These are phyloP conservation scores for Drosophila nikananu DNA, from an alignment of 1,140 invertebrate species.

Conservation along the genomic window DNA sequence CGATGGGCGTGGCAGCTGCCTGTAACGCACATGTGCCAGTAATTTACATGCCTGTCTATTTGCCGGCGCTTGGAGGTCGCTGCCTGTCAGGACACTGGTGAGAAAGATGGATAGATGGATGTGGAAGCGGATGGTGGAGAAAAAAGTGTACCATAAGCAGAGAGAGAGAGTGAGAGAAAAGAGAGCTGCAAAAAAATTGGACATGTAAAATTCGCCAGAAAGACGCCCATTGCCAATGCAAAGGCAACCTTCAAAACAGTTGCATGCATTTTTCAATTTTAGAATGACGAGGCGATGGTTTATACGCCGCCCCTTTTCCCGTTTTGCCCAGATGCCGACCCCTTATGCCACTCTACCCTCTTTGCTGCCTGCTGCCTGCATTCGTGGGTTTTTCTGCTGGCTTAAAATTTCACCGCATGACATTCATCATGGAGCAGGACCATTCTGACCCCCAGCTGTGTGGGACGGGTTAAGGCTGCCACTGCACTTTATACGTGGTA, in stretches of 20 bases:
- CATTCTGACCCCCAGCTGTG: constrained; percentile 51
- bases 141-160: constrained; percentile 8
- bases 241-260: constrained; percentile 80
- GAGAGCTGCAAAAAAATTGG: constrained; percentile 45
- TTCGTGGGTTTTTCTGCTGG: constrained; percentile 55
- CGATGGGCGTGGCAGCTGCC: constrained; percentile 51
- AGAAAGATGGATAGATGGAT: constrained; percentile 45
- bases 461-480: constrained; percentile 40
- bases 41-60: constrained; percentile 74
- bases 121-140: neutral
- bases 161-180: constrained; percentile 14
- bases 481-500: constrained; percentile 27
- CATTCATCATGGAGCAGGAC: constrained; percentile 68
- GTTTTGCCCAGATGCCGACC: neutral
- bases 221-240: constrained; percentile 46
- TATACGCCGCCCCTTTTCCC: constrained; percentile 26
- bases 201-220: constrained; percentile 47
- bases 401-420: constrained; percentile 82
- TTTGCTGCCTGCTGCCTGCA: constrained; percentile 12
- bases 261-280: constrained; percentile 82
- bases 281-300: constrained; percentile 57
- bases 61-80: constrained; percentile 68
- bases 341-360: constrained; percentile 7
- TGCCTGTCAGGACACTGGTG: constrained; percentile 65
- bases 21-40: constrained; percentile 51